Base-by-base conservation (phyloP, 2,113 vertebrate species). In the Dromas ardeola region DNA sequence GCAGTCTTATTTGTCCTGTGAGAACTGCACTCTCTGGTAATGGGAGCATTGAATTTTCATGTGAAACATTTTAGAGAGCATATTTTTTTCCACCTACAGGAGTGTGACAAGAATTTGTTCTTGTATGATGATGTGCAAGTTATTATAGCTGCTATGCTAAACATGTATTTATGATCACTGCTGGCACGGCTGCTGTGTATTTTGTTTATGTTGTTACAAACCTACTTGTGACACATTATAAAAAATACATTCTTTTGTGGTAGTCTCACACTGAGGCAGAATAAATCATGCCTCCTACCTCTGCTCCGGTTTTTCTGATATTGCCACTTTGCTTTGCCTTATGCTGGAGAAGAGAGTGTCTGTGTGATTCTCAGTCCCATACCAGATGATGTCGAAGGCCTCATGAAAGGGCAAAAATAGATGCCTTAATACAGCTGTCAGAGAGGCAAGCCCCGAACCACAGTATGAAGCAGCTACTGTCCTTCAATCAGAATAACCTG, bases 91-190 rank as follows among this genome's bases (percentile, higher is more conserved):
- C 91, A 93, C 90, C 79, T 95, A 87, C 88, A 89, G 71, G 92
- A 96, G 58, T 96, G 79, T 92, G 97, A 95, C 81, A 96, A 85
- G 71, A 94, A 84, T 96, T 88, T 76, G 38, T 95, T 97, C 85
- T 77, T 80, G 42, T 87, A 89, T 94, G 94, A 95, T 92, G 82
- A 94, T 96, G 53, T 90, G 80, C 89, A 96, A 89, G 95, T 97
- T 95, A 89, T 98, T 97, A 96, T 49, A 87, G 90, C 94, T 97
- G 80, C 95, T 95, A 52, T 97, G 90, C 87, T 95, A 90, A 97
- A 91, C 80, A 79, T 93, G 87, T 97, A 95, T 97, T 98, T 98
- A 95, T 97, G 97, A 98, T 96, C 86, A 96, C 69, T 88, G 74
- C 70, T 96, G 95, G 88, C 81, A 95, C 17, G 2, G 67, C 82